These are phyloP conservation scores for Formicarius rufipectus DNA, from an alignment of 2,113 vertebrate genomes.

Conservation along the genomic window DNA sequence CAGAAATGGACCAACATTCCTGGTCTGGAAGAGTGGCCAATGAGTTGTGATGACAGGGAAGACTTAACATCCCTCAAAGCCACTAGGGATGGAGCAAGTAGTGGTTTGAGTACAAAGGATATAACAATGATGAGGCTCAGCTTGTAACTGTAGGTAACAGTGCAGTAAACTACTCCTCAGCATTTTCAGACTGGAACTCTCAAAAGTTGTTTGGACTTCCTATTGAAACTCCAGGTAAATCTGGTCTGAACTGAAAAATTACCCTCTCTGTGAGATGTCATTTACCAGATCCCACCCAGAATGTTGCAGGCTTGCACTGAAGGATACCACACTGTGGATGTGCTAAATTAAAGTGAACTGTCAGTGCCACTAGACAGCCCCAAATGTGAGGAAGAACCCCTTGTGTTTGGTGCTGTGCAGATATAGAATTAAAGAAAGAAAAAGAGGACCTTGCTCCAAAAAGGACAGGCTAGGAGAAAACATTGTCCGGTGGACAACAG, in stretches of 20 bases:
- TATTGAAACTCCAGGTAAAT: not conserved
- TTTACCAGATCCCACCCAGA: not conserved
- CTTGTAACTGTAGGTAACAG: not conserved
- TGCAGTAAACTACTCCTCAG: not conserved
- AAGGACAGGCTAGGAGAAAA: not conserved
- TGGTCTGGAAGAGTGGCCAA: not conserved
- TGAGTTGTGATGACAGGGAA: not conserved
- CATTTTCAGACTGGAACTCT: not conserved
- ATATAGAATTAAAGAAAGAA: not conserved
- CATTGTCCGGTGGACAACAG: not conserved
- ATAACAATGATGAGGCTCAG: not conserved
- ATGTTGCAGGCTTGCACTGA: not conserved
- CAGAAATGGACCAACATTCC: not conserved
- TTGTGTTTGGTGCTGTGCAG: not conserved
- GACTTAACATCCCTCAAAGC: not conserved
- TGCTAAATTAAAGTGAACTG: not conserved
- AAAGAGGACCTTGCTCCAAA: not conserved
- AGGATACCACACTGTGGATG: not conserved
- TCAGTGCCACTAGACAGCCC: not conserved
- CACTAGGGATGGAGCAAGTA: not conserved
- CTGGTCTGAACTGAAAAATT: not conserved
- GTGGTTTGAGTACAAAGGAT: not conserved
- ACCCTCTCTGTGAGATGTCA: fast-evolving
- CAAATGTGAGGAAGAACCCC: not conserved
- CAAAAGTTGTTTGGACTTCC: not conserved